Evolutionary conservation across 2,797 vertebrate genomes (phyloP).

Genomic region (Micrastur ruficollis): DNA sequence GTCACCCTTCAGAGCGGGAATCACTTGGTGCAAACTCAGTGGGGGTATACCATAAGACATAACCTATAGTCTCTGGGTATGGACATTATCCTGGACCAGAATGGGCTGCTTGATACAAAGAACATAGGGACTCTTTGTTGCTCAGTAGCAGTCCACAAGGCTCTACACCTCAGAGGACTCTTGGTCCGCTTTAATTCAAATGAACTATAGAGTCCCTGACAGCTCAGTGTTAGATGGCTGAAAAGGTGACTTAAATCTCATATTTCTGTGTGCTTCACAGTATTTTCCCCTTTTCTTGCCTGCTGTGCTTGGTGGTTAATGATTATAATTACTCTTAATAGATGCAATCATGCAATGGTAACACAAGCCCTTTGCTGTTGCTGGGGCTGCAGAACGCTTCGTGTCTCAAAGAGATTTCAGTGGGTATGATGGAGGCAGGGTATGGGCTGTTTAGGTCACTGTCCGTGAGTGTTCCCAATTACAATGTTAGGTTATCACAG

Average conservation of each 20-base stretch:
- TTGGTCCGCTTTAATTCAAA: background rate
- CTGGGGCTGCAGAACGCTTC: background rate
- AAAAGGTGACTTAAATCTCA: background rate
- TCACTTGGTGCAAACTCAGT: background rate
- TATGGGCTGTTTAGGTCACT: background rate
- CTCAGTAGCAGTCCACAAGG: background rate
- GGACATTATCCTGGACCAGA: background rate
- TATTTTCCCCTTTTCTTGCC: background rate
- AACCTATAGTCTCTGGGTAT: no score
- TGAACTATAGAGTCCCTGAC: background rate
- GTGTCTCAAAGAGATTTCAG: background rate
- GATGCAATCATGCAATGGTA: background rate
- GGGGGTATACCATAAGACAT: background rate
- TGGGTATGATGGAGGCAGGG: background rate
- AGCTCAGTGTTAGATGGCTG: background rate
- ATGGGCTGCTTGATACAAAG: background rate
- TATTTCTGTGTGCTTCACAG: background rate
- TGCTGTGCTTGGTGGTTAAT: background rate
- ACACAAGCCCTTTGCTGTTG: background rate
- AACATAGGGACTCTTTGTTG: background rate
- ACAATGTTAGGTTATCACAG: background rate
- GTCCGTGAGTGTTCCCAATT: background rate
- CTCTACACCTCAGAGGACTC: background rate
- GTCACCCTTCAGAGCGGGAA: background rate
- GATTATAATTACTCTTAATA: background rate